Base-by-base conservation (phyloP, 2,113 vertebrate genomes). In the Electrona antarctica region DNA sequence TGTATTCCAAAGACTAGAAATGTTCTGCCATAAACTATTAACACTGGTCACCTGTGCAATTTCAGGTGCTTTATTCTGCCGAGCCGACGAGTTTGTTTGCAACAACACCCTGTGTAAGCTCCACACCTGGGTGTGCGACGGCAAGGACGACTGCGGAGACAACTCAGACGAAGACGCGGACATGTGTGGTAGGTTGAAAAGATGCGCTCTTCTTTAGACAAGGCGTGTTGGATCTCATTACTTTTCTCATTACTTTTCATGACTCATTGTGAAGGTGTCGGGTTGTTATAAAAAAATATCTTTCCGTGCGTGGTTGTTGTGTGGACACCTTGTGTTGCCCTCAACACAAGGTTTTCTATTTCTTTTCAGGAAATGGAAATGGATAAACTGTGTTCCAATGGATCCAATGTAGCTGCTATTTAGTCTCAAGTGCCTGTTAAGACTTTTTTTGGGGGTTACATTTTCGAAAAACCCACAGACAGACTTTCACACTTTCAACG, bases 51-150 rank as follows among this genome's bases (percentile, higher is more conserved):
- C 73, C 58, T 70, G 29, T 87, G 65, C 82, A 14, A 81, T 83
- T 88, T 41, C 87, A 93, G 87, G 95, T 81, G 80, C 87, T 78
- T 96, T 96, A 82, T 96, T 96, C 89, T 99, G 98, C 78, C 95
- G 95, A 80, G 85, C 93, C 1, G 98, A 98, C 90, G 98, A 98
- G 65, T 98, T 98, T 86, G 89, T 97, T 76, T 99, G 98, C 90
- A 98, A 98, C 91, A 99, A 99, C 90, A 97, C 96, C 2, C 92
- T 99, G 69, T 99, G 98, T 90, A 99, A 98, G 83, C 94, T 99
- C 3, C 94, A 95, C 78, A 93, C 94, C 55, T 99, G 97, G 97
- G 94, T 98, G 74, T 99, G 98, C 87, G 96, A 99, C 64, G 98
- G 98, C n/a, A 96, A 97, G 82, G 97, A 99, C 60, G 97, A 99